phyloP scores from a whole-genome alignment of 2,797 vertebrate genomes.

The Sparidentex hasta region DNA sequence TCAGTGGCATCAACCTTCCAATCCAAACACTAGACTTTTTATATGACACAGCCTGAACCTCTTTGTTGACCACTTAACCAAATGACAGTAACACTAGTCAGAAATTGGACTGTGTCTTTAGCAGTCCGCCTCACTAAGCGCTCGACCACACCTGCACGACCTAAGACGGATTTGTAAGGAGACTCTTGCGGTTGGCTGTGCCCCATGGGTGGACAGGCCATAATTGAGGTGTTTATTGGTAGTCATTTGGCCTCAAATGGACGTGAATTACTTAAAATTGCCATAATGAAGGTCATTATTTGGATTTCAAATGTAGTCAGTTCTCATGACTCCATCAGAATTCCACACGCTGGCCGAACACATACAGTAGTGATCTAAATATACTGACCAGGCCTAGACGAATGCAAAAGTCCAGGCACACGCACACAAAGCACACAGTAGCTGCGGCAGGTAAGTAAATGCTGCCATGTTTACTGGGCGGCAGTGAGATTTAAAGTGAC shows the following conservation, averaged over 20 bases:
- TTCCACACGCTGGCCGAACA: neutral
- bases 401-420: neutral
- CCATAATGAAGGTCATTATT: conserved; percentile 67
- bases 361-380: conserved; percentile 31
- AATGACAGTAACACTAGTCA: conserved; percentile 1
- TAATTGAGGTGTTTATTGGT: conserved; percentile 68
- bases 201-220: conserved; percentile 16
- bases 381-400: conserved; percentile 7
- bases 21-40: neutral
- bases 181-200: conserved; percentile 31
- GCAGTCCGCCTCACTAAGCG: neutral
- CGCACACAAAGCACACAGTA: neutral
- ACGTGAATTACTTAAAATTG: conserved; percentile 64
- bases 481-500: conserved; percentile 3
- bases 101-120: conserved; percentile 9
- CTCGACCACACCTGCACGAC: conserved; percentile 29
- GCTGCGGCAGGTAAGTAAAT: conserved; percentile 27
- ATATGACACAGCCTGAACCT: neutral
- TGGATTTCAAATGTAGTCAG: conserved; percentile 33
- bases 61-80: neutral
- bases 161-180: conserved; percentile 45
- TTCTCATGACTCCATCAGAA: conserved; percentile 28
- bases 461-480: neutral
- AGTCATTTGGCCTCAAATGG: conserved; percentile 54
- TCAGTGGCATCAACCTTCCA: neutral